Conservation (phyloP, 2,888 invertebrate species). For the Dasysyrphus albostriatus region DNA sequence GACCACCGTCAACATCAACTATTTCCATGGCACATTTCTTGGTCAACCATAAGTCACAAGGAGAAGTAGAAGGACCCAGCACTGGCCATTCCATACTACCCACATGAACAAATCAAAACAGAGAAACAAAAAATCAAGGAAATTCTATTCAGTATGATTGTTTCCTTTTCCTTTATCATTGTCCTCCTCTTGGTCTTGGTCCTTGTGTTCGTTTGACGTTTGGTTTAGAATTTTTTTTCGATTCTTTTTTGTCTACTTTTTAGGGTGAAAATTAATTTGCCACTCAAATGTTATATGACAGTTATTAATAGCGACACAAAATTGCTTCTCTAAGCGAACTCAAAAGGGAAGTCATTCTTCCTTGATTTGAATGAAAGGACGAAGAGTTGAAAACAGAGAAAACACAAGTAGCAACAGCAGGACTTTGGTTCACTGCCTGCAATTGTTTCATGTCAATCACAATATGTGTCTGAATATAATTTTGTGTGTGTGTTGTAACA, state of each 20-base stretch:
- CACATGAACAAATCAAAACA: slow-evolving; percentile 7
- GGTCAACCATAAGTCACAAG: slow-evolving; percentile 48
- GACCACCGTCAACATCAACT: slow-evolving; percentile 28
- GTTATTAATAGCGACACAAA: slow-evolving; percentile 70
- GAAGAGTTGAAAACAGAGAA: not conserved
- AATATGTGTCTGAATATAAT: slow-evolving; percentile 36
- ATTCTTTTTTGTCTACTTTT: not conserved
- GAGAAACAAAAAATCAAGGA: slow-evolving; percentile 20
- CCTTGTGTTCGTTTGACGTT: slow-evolving; percentile 40
- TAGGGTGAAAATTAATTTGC: slow-evolving; percentile 63
- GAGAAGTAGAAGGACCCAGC: not conserved
- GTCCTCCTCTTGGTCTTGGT: not conserved
- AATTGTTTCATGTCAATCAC: slow-evolving; percentile 67
- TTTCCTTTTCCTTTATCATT: slow-evolving; percentile 49
- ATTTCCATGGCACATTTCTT: slow-evolving; percentile 14
- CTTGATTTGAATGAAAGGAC: slow-evolving; percentile 23
- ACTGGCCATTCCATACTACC: too few species aligned
- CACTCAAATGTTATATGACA: slow-evolving; percentile 68
- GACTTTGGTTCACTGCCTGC: slow-evolving; percentile 47
- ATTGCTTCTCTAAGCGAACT: slow-evolving; percentile 53
- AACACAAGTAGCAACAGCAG: slow-evolving; percentile 11
- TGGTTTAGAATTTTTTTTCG: not conserved
- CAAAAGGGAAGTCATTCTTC: slow-evolving; percentile 46
- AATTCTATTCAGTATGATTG: slow-evolving; percentile 66
- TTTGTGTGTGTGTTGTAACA: slow-evolving; percentile 21